Percentiles rank a stretch among this genome's conserved stretches.
phyloP scores from a whole-genome alignment of 2,797 vertebrate species.

The Chiloscyllium punctatum region DNA sequence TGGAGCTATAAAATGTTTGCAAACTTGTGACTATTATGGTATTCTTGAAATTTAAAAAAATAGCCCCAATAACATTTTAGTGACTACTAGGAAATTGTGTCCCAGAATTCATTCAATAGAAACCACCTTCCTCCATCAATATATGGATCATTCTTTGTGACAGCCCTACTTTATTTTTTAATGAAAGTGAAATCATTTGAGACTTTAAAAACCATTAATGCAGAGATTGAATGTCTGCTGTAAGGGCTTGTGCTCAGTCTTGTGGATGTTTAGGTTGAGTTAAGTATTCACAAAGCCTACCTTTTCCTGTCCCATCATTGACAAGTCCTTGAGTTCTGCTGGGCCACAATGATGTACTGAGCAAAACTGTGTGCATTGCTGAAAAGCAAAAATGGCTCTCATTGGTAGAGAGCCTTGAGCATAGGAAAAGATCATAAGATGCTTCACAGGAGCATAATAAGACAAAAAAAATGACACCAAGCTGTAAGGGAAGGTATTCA shows the following conservation, averaged over 20 bases:
- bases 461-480: background rate
- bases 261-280: background rate
- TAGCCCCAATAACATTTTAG: background rate
- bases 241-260: background rate
- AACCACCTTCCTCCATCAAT: background rate
- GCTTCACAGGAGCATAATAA: background rate
- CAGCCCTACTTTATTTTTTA: background rate
- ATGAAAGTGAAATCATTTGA: background rate
- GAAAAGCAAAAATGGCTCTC: background rate
- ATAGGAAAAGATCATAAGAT: background rate
- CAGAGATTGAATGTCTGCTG: background rate
- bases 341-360: background rate
- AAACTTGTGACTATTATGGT: background rate
- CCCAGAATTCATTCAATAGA: background rate
- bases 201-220: background rate
- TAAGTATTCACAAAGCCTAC: background rate
- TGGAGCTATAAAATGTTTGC: background rate
- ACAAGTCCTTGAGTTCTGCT: background rate
- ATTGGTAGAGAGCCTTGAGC: background rate
- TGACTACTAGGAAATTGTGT: background rate
- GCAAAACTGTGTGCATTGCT: background rate
- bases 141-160: background rate
- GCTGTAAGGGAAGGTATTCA: background rate
- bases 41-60: background rate
- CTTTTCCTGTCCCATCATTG: background rate